Percentiles rank a stretch among this genome's conserved stretches.
Conservation (phyloP, 2,888 invertebrate genomes). For the Pilophorus perplexus region DNA sequence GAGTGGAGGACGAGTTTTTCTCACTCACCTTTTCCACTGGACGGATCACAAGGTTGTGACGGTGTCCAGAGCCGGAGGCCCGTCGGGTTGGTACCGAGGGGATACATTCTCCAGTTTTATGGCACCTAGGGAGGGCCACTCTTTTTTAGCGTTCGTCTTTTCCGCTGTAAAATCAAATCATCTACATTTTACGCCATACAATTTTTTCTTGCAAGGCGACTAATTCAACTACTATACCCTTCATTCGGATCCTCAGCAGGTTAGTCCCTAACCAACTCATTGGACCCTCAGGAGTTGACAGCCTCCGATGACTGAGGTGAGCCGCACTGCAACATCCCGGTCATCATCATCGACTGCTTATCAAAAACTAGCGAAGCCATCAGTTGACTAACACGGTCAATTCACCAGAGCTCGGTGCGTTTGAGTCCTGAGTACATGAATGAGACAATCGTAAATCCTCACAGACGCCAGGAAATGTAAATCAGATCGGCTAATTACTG, state of each 20-base stretch:
- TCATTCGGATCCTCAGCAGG: slow-evolving; percentile 56
- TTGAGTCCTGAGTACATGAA: too few relatives aligned
- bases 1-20: too few relatives aligned
- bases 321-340: slow-evolving; percentile 81
- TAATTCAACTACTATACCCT: background rate
- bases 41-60: slow-evolving; percentile 57
- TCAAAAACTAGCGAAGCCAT: too few relatives aligned
- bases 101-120: slow-evolving; percentile 58
- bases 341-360: slow-evolving; percentile 71
- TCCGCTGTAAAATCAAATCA: slow-evolving; percentile 1
- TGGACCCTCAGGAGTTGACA: slow-evolving; percentile 83
- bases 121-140: slow-evolving; percentile 59
- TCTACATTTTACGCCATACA: background rate
- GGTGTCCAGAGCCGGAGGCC: slow-evolving; percentile 58
- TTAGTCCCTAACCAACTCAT: slow-evolving; percentile 86
- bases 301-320: slow-evolving; percentile 88
- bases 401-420: too few relatives aligned
- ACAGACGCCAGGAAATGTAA: too few relatives aligned
- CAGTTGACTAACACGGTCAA: too few relatives aligned
- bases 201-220: background rate
- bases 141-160: background rate
- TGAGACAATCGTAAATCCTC: too few relatives aligned
- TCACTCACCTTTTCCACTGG: slow-evolving; percentile 57
- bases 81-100: slow-evolving; percentile 58
- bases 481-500: too few relatives aligned